Evolutionary conservation across 2,888 invertebrate species (phyloP), one percentile per base, ranked within the genome.

Genomic region (Pilophorus perplexus): DNA sequence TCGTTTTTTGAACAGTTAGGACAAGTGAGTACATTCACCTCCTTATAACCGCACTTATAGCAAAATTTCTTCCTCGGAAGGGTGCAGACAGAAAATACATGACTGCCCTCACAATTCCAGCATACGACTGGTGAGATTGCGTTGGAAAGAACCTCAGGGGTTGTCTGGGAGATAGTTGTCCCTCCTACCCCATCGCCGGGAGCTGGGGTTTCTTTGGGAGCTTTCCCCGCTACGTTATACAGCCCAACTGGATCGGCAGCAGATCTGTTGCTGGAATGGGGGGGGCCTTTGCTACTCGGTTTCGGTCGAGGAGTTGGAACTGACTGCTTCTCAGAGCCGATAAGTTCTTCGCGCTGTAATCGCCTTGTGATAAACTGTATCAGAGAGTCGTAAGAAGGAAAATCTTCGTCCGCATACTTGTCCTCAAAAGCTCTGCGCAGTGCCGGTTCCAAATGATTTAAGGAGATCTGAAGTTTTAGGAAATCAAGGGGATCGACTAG

Each of bases 21-120:
- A n/a, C 50, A 50, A 1, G 3, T 27, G 12, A n/a, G 16, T 14
- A 50, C 14, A n/a, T 27, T 50, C 1, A 50, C 50, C 2, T 50
- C 60, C 14, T 25, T 40, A 14, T 60, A n/a, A 6, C 60, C 60
- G 27, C 59, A 59, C 3, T 20, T 16, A 1, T 38, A 59, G 16
- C 59, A 59, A 40, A 59, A 59, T 4, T 40, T 59, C n/a, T 38
- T 59, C 28, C 59, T 40, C 3, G 59, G 59, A 10, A 38, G 12
- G 4, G 42, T 2, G 18, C 62, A 62, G 1, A 16, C 14, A 18
- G 62, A 46, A 27, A 62, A 62, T 10, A 46, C 16, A 37, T 62
- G 48, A 16, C 6, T 8, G 23, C 62, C 62, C 4, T 44, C 22
- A 40, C 57, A 57, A 18, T 42, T 57, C 57, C 57, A 57, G 25